Percentiles rank a stretch among this genome's conserved stretches.
Conservation (phyloP, 2,797 vertebrate genomes). For the Poeciliopsis presidionis region DNA sequence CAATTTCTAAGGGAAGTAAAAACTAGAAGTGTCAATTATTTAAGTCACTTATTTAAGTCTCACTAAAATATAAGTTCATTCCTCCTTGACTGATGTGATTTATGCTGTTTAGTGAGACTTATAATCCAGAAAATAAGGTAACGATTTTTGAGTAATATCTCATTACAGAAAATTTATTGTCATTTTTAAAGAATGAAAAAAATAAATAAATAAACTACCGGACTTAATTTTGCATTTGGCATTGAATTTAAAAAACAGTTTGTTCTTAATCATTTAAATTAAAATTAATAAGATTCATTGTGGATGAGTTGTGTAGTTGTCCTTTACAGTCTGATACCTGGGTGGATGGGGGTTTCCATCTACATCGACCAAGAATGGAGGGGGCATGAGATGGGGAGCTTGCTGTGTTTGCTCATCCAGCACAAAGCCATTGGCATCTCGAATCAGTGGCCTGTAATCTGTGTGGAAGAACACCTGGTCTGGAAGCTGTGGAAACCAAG, state of each 20-base stretch:
- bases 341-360: slow-evolving; percentile 98
- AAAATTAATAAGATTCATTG: not conserved
- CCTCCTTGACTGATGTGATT: no score
- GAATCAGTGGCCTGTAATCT: slow-evolving; percentile 94
- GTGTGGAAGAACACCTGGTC: slow-evolving; percentile 99
- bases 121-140: no score
- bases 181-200: no score
- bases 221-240: not conserved
- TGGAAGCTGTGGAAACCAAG: slow-evolving; percentile 85
- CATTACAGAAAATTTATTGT: no score
- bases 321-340: slow-evolving; percentile 64
- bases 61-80: no score
- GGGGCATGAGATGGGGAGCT: slow-evolving; percentile 98
- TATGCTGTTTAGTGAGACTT: no score
- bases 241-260: not conserved
- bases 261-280: not conserved
- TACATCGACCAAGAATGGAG: slow-evolving; percentile 97
- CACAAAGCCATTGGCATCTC: slow-evolving; percentile 93
- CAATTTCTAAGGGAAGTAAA: no score
- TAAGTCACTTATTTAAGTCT: no score
- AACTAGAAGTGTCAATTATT: no score
- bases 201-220: no score
- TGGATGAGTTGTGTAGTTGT: not conserved
- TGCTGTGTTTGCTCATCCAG: slow-evolving; percentile 98
- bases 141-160: no score